phyloP scores from a whole-genome alignment of 37 sponge, comb jelly and placozoan species.

The Diacarnus erythraeanus region DNA sequence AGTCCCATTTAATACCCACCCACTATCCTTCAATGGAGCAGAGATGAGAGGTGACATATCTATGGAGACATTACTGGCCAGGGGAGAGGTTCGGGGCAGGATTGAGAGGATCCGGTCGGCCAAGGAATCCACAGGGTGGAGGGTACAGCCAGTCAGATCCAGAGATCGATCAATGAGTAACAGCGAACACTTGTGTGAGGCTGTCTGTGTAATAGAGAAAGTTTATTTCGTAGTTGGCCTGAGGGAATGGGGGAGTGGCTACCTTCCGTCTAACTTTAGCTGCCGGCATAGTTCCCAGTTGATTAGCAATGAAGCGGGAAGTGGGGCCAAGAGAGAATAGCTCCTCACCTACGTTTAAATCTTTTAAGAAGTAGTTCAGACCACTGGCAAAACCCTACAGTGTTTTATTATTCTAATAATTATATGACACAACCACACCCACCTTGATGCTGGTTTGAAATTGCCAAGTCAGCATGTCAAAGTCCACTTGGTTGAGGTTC shows the following conservation, averaged over 20 bases:
- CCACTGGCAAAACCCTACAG: conserved; percentile 39
- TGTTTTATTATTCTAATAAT: not conserved
- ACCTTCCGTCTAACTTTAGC: conserved; percentile 58
- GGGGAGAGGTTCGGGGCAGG: conserved; percentile 33
- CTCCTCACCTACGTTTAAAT: conserved; percentile 52
- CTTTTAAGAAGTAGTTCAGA: conserved; percentile 29
- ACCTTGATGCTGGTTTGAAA: conserved; percentile 42
- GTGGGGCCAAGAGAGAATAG: conserved; percentile 70
- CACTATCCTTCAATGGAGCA: not conserved
- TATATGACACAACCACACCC: not conserved
- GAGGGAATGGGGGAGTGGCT: not conserved
- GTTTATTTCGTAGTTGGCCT: not conserved
- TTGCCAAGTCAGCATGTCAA: conserved; percentile 37
- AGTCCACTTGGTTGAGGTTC: conserved; percentile 31
- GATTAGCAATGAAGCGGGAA: conserved; percentile 54
- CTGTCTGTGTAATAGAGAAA: conserved; percentile 16
- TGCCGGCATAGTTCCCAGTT: conserved; percentile 31
- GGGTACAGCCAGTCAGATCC: conserved; percentile 48
- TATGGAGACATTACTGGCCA: conserved; percentile 54
- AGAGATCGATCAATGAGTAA: conserved; percentile 69
- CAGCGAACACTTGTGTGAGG: conserved; percentile 46
- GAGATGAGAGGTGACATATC: conserved; percentile 42
- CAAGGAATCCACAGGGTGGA: conserved; percentile 45
- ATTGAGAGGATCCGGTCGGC: conserved; percentile 47
- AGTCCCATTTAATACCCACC: conserved; percentile 17